Percentiles rank a stretch among this genome's conserved stretches.
Conservation (phyloP, 1,140 invertebrate genomes). For the Euwallacea similis region DNA sequence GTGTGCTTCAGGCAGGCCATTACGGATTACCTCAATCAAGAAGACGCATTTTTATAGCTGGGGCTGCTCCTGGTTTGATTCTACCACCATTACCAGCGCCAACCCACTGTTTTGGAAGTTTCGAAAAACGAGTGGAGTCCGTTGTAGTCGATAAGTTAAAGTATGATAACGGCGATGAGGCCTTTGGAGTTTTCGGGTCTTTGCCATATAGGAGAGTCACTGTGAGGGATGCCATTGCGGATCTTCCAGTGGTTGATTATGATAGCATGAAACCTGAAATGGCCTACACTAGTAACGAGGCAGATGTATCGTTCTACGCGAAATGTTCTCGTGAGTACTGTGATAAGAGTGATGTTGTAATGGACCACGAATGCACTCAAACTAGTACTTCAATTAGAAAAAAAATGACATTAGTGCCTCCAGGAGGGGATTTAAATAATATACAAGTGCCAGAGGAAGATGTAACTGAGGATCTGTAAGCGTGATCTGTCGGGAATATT, state of each 20-base stretch:
- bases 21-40: constrained; percentile 85
- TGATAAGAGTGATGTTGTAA: constrained; percentile 41
- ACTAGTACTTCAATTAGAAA: constrained; percentile 78
- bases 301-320: constrained; percentile 76
- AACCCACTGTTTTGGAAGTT: constrained; percentile 58
- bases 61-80: constrained; percentile 77
- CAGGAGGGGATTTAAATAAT: constrained; percentile 84
- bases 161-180: constrained; percentile 25
- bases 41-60: constrained; percentile 76
- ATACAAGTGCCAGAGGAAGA: constrained; percentile 61
- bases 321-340: constrained; percentile 51
- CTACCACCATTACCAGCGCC: constrained; percentile 81
- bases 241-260: constrained; percentile 62
- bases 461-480: too few species aligned
- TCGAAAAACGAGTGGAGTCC: constrained; percentile 58
- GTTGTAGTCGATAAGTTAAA: constrained; percentile 67
- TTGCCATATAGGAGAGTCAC: constrained; percentile 46
- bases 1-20: constrained; percentile 83
- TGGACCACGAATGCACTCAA: constrained; percentile 83
- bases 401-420: constrained; percentile 69
- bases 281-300: constrained; percentile 51
- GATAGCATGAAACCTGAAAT: constrained; percentile 21
- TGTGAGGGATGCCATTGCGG: constrained; percentile 81
- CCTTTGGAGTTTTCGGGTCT: constrained; percentile 11
- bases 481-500: too few species aligned